Evolutionary conservation across 2,888 invertebrate species (phyloP), one percentile per base, ranked within the genome.

Genomic region (Camptogramma bilineatum): DNA sequence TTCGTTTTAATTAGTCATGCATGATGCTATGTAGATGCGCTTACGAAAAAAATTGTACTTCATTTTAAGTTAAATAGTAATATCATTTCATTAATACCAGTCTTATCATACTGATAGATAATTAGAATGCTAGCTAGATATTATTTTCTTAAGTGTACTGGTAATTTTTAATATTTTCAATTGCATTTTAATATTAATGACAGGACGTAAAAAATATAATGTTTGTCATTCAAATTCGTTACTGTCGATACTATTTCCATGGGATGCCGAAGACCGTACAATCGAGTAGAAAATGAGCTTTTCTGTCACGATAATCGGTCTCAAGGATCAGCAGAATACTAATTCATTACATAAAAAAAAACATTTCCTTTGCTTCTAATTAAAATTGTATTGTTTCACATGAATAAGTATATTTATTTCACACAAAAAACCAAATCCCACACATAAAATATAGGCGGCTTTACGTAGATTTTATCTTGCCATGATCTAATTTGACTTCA

Each of bases 401-500:
- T 28, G 16, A n/a, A 13, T 39, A 39, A 2, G 39, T 16, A 17
- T 44, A 7, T 16, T 44, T 44, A 44, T 17, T 17, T 44, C 17
- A 44, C 17, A 44, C 34, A 28, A 51, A 62, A 65, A 63, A 53
- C 60, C 59, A 66, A 72, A 64, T 69, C 69, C 72, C 66, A 69
- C 59, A 68, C 72, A 73, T 70, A 74, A 69, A 71, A 64, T 71
- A 71, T 68, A 60, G 61, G 62, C 64, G 69, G 72, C 76, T 73
- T 73, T 73, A 76, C 78, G 79, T 80, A 84, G 80, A 84, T 86
- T 85, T 82, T 86, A 85, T 87, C 81, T 83, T 73, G 68, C 77
- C 76, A 81, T 81, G 86, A 86, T 91, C 88, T 88, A 90, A 89
- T 91, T 88, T 86, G 82, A 83, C 80, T 86, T 88, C 85, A 91